These are phyloP conservation scores for Malurus leucopterus DNA, from an alignment of 2,797 vertebrate species.

Conservation along the genomic window DNA sequence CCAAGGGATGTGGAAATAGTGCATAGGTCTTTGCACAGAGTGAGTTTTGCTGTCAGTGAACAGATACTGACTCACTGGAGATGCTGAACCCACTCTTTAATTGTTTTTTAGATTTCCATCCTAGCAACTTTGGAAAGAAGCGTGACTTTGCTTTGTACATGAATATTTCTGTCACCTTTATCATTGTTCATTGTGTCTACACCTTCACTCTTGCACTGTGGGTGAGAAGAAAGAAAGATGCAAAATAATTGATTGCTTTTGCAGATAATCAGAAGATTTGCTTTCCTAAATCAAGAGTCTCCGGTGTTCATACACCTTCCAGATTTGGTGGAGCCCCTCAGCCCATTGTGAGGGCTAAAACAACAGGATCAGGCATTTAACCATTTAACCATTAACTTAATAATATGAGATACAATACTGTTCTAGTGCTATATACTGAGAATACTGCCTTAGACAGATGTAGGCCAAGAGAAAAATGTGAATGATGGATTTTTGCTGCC, in stretches of 20 bases:
- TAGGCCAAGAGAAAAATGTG: not conserved
- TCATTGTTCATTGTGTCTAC: not conserved
- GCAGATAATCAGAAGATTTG: not conserved
- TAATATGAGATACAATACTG: not conserved
- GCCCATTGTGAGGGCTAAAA: not conserved
- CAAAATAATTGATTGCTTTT: not conserved
- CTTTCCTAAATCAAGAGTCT: not conserved
- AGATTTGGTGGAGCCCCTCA: not conserved
- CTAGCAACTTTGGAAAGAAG: not conserved
- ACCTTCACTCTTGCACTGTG: not conserved
- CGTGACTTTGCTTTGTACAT: rapidly evolving
- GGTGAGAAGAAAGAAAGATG: not conserved
- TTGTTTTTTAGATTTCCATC: not conserved
- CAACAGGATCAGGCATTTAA: not conserved
- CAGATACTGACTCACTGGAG: not conserved
- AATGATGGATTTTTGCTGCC: not conserved
- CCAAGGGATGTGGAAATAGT: not conserved
- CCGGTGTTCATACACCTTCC: not conserved
- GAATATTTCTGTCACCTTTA: not conserved
- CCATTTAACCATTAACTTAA: not conserved
- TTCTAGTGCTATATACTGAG: not conserved
- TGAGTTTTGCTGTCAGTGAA: not conserved
- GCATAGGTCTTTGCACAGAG: not conserved
- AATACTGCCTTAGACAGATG: not conserved
- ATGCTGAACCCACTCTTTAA: not conserved